Evolutionary conservation across 2,888 invertebrate genomes (phyloP).

Genomic region (Drosophila siamana): DNA sequence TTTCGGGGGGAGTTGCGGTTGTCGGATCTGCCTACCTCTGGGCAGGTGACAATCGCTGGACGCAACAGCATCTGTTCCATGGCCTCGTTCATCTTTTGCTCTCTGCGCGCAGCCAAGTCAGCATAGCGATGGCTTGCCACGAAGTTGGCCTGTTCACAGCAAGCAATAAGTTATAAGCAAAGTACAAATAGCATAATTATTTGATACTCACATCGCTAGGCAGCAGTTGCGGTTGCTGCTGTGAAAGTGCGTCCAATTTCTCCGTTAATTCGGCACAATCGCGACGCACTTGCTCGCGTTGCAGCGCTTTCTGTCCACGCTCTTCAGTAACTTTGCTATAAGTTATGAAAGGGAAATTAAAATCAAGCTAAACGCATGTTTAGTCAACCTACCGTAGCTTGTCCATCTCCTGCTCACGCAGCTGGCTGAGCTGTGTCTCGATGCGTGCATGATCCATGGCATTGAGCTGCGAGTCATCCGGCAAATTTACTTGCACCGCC

Average conservation of each 20-base stretch:
- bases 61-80: conserved; percentile 85
- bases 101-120: conserved; percentile 85
- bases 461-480: conserved; percentile 56
- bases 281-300: conserved; percentile 86
- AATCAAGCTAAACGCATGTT: neutral
- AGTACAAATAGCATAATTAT: neutral
- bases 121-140: conserved; percentile 85
- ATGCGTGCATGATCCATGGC: conserved; percentile 82
- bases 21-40: conserved; percentile 59
- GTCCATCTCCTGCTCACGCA: conserved; percentile 70
- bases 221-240: conserved; percentile 73
- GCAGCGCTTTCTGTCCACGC: conserved; percentile 86
- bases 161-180: neutral
- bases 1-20: neutral
- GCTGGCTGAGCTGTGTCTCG: conserved; percentile 64
- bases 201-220: conserved; percentile 74
- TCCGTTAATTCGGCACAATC: conserved; percentile 86
- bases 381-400: conserved; percentile 62
- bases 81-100: conserved; percentile 86
- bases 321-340: conserved; percentile 79
- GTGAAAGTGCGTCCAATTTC: conserved; percentile 86
- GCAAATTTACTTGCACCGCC: conserved; percentile 82
- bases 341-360: neutral
- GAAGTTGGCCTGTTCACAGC: conserved; percentile 81
- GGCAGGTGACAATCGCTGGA: conserved; percentile 84